A percentile compares a stretch with the other conserved stretches of the same genome.
phyloP scores from a whole-genome alignment of 2,113 vertebrate genomes.

The Pachyramphus minor region DNA sequence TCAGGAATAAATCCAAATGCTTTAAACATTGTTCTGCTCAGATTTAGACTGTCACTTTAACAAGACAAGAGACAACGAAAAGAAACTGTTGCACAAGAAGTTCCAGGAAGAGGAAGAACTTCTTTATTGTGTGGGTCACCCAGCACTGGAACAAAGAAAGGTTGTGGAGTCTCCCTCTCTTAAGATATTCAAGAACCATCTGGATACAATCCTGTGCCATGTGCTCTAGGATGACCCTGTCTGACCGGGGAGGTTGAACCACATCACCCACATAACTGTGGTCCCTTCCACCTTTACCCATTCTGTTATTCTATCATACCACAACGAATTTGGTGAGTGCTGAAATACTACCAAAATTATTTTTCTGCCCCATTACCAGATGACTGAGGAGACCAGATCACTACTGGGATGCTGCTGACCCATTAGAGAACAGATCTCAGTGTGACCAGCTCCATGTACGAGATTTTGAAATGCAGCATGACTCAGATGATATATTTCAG shows the following conservation, averaged over 20 bases:
- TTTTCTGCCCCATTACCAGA: neutral
- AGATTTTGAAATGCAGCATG: neutral
- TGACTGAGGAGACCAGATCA: neutral
- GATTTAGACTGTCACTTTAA: neutral
- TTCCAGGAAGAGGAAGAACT: neutral
- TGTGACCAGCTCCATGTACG: neutral
- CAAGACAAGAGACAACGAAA: neutral
- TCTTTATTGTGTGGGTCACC: neutral
- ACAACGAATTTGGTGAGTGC: neutral
- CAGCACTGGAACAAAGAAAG: neutral
- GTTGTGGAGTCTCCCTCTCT: neutral
- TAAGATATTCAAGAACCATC: neutral
- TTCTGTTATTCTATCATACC: neutral
- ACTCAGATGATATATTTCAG: neutral
- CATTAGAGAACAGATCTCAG: neutral
- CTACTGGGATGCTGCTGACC: neutral
- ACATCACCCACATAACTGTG: rapidly evolving
- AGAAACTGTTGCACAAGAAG: neutral
- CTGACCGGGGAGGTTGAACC: too few species aligned
- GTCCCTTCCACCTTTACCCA: neutral
- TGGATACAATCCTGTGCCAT: neutral
- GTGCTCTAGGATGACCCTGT: neutral
- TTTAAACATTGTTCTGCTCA: neutral
- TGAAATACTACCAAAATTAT: neutral
- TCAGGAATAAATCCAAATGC: neutral